Base-by-base conservation (phyloP, 2,797 vertebrate genomes). In the Sphenodon punctatus region DNA sequence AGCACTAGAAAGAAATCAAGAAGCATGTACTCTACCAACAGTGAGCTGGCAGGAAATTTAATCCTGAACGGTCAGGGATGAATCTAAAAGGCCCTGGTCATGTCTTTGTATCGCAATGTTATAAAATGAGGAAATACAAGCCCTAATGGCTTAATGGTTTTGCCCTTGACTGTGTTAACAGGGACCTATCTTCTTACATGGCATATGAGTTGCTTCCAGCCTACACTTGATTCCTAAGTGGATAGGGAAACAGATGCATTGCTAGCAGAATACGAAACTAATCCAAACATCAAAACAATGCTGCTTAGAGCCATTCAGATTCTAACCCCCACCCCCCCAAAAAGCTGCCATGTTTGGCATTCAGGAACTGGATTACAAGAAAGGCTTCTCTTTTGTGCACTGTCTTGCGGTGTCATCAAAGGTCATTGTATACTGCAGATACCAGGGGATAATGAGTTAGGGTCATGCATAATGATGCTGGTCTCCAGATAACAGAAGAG, bases 111-210 rank as follows among this genome's bases (percentile, higher is more conserved):
- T 90, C 69, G 85, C 79, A 91, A 81, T 82, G 78, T 81, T 86
- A 89, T 80, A 88, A 95, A 94, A 89, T 86, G 51, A 4, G 63
- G 67, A 72, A 76, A 51, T 32, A 66, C 61, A 84, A 90, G 78
- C 78, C 67, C 74, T 90, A 89, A 93, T 84, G 75, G 90, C 89
- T 93, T 93, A 90, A 88, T 87, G 83, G 80, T 78, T 89, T 91
- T 86, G 82, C 72, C 81, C 89, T 79, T 84, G 84, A 74, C 72
- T 89, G 84, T 80, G 79, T 92, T 92, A 93, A 84, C 80, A 88
- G 87, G 85, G 81, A 88, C 76, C 68, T 91, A 91, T 93, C 81
- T 91, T 92, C 69, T 93, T 92, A 90, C 82, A 86, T 66, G 75
- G 80, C 84, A 89, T 89, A 87, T 85, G 84, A 90, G 82, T 84